Evolutionary conservation across 2,113 vertebrate genomes (phyloP), one percentile per base, ranked within the genome.

Genomic region (Hemiprocne comata): DNA sequence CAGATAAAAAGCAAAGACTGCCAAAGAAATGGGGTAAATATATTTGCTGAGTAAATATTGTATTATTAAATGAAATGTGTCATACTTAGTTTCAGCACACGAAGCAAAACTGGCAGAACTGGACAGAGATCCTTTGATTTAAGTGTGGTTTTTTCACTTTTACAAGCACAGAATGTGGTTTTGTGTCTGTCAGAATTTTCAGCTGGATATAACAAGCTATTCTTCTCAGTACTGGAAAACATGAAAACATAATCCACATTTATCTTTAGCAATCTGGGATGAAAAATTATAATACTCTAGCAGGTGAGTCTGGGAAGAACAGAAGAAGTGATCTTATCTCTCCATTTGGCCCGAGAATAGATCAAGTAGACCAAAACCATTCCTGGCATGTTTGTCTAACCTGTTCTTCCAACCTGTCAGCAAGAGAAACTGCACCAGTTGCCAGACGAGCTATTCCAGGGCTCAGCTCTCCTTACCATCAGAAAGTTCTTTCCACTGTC

Each of bases 361-460:
- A 93, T 86, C 79, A 96, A 93, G 83, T 64, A 93, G 76, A 90
- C 90, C 83, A 94, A 94, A 96, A 94, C 86, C 73, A 60, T 93
- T 90, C 69, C 69, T 75, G 89, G 89, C 73, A 92, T 88, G 89
- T 96, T 96, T 95, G 89, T 84, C 69, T 95, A 94, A 95, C 92
- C 86, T 95, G 65, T 92, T 92, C 94, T 92, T 94, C 55, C 60
- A 93, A 93, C 72, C 76, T 94, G 89, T 89, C 95, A 96, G 85
- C 89, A 71, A 89, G 69, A 94, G 91, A 95, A 95, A 92, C 93
- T 71, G 46, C 76, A 60, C 80, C 34, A 92, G 80, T 94, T 95
- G 60, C 86, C 89, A 89, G 69, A 40, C 5, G 0, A 90, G 64
- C 80, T 94, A 71, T 90, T 94, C 57, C 76, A 71, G 86, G 69